Evolutionary conservation across 2,888 invertebrate genomes (phyloP), one percentile per base, ranked within the genome.

Genomic region (Auanema sp.): DNA sequence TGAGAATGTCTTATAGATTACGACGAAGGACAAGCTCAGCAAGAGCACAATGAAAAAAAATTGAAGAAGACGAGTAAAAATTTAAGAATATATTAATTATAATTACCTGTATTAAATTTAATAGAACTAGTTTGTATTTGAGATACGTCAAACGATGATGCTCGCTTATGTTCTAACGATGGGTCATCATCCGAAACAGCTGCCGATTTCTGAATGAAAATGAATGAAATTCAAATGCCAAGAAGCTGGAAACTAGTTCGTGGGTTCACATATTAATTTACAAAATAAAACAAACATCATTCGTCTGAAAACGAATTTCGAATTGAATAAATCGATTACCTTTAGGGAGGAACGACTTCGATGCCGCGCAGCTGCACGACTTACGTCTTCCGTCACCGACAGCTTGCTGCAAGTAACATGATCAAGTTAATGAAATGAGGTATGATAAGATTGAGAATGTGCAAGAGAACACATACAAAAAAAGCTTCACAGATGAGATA

Each of bases 171-270:
- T 43, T 42, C 43, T 23, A 23, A 18, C 50, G 63, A 62, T 4
- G 69, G 72, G 55, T 72, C 72, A 60, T 72, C 72, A 61, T 71
- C 71, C 25, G 58, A 66, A 11, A 72, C 72, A 21, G 72, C 72
- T 16, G 67, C 69, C 54, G 72, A 69, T 54, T 72, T 72, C 64
- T 62, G 62, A 40, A 58, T 14, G 24, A 33, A 44, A 14, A 3
- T 47, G 47, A 47, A 21, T 43, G 16, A 5, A 5, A 47, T 18
- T 21, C 4, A 47, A 47, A 47, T 6, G 3, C 6, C 8, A 8
- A 21, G 4, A 47, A 47, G 16, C 47, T 18, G 6, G 47, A 47
- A n/a, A 8, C 47, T 21, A 47, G 16, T 16, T 47, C 8, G 16
- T 3, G 3, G 3, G 21, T 47, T 47, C 21, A 18, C 47, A 47